phyloP scores from a whole-genome alignment of 2,888 invertebrate species.

The Apodemia mormo region DNA sequence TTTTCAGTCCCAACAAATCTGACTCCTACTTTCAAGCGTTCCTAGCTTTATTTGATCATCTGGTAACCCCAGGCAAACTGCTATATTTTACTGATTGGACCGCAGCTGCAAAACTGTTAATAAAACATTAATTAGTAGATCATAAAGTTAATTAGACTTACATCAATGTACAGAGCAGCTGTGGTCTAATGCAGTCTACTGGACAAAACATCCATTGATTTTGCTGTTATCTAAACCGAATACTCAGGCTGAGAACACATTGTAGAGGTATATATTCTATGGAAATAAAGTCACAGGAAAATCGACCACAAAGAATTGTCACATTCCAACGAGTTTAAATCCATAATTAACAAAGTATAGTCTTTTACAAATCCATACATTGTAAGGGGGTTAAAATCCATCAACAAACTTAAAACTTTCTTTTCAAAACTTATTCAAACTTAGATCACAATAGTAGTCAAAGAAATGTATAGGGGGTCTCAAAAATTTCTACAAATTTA shows the following conservation, averaged over 20 bases:
- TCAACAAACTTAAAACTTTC: too few relatives aligned
- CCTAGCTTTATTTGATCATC: background rate
- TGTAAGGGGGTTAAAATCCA: too few relatives aligned
- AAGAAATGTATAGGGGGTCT: too few relatives aligned
- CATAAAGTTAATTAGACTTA: background rate
- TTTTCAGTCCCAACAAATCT: too few relatives aligned
- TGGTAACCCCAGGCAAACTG: background rate
- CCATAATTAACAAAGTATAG: background rate
- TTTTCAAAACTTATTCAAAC: too few relatives aligned
- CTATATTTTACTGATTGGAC: too few relatives aligned
- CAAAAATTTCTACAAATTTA: too few relatives aligned
- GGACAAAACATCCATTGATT: too few relatives aligned
- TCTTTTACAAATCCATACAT: background rate
- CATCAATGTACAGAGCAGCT: background rate
- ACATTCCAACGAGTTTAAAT: background rate
- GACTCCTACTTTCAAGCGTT: too few relatives aligned
- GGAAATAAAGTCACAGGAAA: constrained; percentile 1
- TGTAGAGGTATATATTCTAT: background rate
- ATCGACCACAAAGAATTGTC: background rate
- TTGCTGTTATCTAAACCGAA: background rate
- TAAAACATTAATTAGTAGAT: background rate
- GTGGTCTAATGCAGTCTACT: too few relatives aligned
- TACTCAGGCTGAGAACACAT: background rate
- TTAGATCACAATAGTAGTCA: too few relatives aligned
- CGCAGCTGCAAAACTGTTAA: too few relatives aligned